Evolutionary conservation across 2,797 vertebrate genomes (phyloP), one percentile per base, ranked within the genome.

Genomic region (Nyctibius grandis): DNA sequence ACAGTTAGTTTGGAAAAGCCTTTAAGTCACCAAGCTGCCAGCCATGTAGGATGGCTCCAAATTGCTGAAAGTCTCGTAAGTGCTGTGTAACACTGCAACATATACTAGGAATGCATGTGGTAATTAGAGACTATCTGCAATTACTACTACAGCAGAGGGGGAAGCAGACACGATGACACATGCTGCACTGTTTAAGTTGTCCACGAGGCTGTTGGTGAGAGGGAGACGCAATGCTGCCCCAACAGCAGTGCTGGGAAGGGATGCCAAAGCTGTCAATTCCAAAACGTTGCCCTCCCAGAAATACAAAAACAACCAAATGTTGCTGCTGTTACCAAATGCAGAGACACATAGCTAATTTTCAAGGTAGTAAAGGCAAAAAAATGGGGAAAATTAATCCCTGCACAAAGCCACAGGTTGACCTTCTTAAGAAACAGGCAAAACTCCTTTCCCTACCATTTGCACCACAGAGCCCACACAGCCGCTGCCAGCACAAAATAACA

Each of bases 191-290:
- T 14, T 60, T 4, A 8, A 40, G 38, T 7, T 57, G 29, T 45
- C 72, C 88, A 15, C 0, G 9, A 83, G 56, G 64, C 80, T 93
- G 33, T 3, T 56, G 63, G 17, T 40, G 68, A 74, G 28, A 61
- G n/a, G 50, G 90, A 53, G 51, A 50, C 8, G 3, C 51, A 56
- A 11, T 3, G 34, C 44, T 92, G 72, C 17, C 59, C 69, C 85
- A 92, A 64, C 17, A 83, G 31, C 6, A 83, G 56, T 6, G 42
- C 45, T 50, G 50, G 57, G 36, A 69, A 82, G 44, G 10, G 61
- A 79, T n/a, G 51, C 45, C 79, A 91, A 77, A 92, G 56, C 64
- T 91, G 75, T 85, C 89, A 70, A 11, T 45, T 69, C 81, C 40
- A 56, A 87, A 87, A 76, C 0, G 1, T 5, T 77, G 45, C 29